Conservation (phyloP, 2,797 vertebrate species). For the Jordanella pulchra region DNA sequence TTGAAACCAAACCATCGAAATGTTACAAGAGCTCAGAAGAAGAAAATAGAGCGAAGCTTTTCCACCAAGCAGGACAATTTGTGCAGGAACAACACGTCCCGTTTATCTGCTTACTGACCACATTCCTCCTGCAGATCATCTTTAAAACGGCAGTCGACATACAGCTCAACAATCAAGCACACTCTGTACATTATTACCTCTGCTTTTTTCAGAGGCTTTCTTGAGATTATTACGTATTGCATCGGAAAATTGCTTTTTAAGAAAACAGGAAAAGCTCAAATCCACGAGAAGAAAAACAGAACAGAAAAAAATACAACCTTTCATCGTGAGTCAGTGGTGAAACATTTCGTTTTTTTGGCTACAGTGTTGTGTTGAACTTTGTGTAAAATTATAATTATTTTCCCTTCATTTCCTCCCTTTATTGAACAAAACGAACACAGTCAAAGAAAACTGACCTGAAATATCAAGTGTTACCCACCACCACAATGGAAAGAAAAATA, state of each 20-base stretch:
- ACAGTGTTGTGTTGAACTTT: constrained; percentile 73
- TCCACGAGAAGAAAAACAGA: constrained; percentile 50
- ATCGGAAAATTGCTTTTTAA: constrained; percentile 78
- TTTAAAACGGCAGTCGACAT: constrained; percentile 63
- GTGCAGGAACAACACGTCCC: constrained; percentile 59
- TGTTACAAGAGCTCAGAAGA: constrained; percentile 52
- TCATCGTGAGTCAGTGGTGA: constrained; percentile 76
- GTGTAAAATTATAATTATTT: constrained; percentile 58
- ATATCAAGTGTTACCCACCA: constrained; percentile 61
- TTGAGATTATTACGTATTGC: constrained; percentile 78
- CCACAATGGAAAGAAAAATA: constrained; percentile 43
- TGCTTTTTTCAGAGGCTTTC: constrained; percentile 64
- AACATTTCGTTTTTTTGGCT: constrained; percentile 45
- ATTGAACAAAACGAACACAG: constrained; percentile 31
- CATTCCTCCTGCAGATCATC: constrained; percentile 53
- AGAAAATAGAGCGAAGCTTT: constrained; percentile 54
- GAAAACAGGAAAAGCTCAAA: constrained; percentile 42
- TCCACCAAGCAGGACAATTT: constrained; percentile 60
- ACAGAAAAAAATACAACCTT: constrained; percentile 53
- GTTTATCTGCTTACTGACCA: constrained; percentile 53
- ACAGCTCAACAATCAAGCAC: constrained; percentile 53
- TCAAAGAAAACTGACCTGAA: constrained; percentile 46
- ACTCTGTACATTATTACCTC: constrained; percentile 68
- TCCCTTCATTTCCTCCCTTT: constrained; percentile 73
- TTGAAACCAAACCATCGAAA: constrained; percentile 59